A percentile compares a stretch with the other conserved stretches of the same genome.
phyloP scores from a whole-genome alignment of 2,888 invertebrate species.

The Erannis defoliaria region DNA sequence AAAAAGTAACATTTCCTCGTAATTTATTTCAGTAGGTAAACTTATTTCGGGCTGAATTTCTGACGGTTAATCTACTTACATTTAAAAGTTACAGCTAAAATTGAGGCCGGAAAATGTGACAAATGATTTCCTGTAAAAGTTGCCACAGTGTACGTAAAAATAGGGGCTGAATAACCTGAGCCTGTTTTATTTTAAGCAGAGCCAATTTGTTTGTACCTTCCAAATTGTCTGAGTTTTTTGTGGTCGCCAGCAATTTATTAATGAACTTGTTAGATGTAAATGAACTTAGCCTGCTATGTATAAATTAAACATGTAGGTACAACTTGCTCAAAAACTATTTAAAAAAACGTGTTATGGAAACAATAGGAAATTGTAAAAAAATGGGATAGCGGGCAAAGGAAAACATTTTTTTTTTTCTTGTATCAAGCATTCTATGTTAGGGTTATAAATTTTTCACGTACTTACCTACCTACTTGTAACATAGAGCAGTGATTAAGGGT shows the following conservation, averaged over 20 bases:
- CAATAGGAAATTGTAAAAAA: no score
- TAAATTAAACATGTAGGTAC: neutral
- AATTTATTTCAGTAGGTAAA: slow-evolving; percentile 27
- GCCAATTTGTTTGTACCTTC: no score
- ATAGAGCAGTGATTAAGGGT: no score
- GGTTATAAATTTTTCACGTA: no score
- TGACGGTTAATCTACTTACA: slow-evolving; percentile 22
- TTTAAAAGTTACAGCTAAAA: slow-evolving; percentile 29
- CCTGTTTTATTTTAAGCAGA: no score
- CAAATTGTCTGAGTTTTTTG: slow-evolving; percentile 6
- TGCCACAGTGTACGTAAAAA: slow-evolving; percentile 15
- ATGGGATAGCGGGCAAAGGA: no score
- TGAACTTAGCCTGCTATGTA: neutral
- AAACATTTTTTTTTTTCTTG: no score
- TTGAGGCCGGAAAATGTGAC: slow-evolving; percentile 17
- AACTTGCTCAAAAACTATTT: no score
- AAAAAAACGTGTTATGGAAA: no score
- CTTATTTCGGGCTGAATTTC: slow-evolving; percentile 12
- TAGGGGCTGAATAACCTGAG: slow-evolving; percentile 6
- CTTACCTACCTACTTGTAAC: no score
- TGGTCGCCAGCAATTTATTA: slow-evolving; percentile 1
- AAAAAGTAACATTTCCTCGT: neutral
- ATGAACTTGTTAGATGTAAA: slow-evolving; percentile 4
- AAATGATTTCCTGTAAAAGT: slow-evolving; percentile 24
- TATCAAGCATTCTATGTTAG: no score